A percentile compares a stretch with the other conserved stretches of the same genome.
Evolutionary conservation across 2,888 invertebrate species (phyloP).

Genomic region (Ophion slaviceki): DNA sequence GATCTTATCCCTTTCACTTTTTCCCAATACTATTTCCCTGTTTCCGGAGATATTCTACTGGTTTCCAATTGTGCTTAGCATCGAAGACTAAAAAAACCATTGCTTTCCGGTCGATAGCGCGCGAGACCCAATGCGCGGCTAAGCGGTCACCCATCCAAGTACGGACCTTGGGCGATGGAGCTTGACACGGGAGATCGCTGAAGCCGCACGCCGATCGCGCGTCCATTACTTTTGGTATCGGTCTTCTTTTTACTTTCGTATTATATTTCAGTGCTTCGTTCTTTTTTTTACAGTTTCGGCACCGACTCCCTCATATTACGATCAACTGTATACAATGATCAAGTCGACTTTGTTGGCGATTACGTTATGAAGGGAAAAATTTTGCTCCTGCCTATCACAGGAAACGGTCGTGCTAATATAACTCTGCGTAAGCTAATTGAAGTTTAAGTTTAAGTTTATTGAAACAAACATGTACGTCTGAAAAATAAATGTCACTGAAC

Average conservation of each 20-base stretch:
- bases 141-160: too few species aligned
- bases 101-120: too few species aligned
- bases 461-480: background rate
- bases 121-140: too few species aligned
- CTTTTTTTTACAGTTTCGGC: slow-evolving; percentile 84
- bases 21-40: background rate
- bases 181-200: too few species aligned
- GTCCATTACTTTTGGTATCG: too few species aligned
- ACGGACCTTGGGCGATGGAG: too few species aligned
- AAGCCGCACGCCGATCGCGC: too few species aligned
- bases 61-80: background rate
- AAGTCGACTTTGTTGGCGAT: slow-evolving; percentile 88
- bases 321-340: slow-evolving; percentile 85
- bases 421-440: slow-evolving; percentile 85
- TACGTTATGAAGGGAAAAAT: slow-evolving; percentile 89
- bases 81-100: background rate
- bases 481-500: background rate
- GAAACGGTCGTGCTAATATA: slow-evolving; percentile 88
- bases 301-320: slow-evolving; percentile 84
- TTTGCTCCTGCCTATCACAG: slow-evolving; percentile 88
- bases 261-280: background rate
- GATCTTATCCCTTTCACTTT: background rate
- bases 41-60: background rate
- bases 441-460: too few species aligned
- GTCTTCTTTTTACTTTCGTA: too few species aligned